Percentiles rank a stretch among this genome's conserved stretches.
Evolutionary conservation across 92 coral and sea anemone species (phyloP).

Genomic region (Parazoanthus atlanticus): DNA sequence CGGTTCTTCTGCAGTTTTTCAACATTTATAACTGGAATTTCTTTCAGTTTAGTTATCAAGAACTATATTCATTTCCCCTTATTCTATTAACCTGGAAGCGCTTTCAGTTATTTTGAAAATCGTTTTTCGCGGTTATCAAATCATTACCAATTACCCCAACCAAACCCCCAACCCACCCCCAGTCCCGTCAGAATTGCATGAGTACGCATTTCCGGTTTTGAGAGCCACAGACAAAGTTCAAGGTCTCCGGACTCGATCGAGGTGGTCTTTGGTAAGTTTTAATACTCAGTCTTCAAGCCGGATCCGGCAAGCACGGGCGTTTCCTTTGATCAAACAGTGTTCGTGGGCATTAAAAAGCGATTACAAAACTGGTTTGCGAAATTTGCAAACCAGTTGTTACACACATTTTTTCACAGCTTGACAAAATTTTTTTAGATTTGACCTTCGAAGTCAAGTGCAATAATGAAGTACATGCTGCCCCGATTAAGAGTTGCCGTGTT

Average conservation of each 20-base stretch:
- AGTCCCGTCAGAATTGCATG: not conserved
- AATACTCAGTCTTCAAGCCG: not conserved
- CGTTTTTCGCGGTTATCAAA: not conserved
- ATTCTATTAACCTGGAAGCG: too few species aligned
- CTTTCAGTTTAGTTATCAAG: too few species aligned
- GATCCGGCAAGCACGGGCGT: not conserved
- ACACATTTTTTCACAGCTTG: constrained; percentile 14
- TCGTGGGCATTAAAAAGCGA: not conserved
- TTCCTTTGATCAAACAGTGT: not conserved
- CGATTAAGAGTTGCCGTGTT: too few species aligned
- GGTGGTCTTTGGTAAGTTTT: not conserved
- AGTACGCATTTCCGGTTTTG: constrained; percentile 3
- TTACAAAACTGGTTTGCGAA: not conserved
- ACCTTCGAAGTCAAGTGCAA: not conserved
- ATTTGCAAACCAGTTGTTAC: not conserved
- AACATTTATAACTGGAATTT: too few species aligned
- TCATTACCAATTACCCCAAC: not conserved
- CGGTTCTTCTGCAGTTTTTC: too few species aligned
- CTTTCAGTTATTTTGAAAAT: not conserved
- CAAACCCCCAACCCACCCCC: not conserved
- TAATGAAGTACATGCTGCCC: not conserved
- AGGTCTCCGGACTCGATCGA: not conserved
- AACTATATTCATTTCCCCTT: too few species aligned
- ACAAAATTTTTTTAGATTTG: not conserved
- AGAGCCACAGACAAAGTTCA: constrained; percentile 21